A percentile compares a stretch with the other conserved stretches of the same genome.
phyloP scores from a whole-genome alignment of 1,140 invertebrate genomes.

The Riptortus pedestris region DNA sequence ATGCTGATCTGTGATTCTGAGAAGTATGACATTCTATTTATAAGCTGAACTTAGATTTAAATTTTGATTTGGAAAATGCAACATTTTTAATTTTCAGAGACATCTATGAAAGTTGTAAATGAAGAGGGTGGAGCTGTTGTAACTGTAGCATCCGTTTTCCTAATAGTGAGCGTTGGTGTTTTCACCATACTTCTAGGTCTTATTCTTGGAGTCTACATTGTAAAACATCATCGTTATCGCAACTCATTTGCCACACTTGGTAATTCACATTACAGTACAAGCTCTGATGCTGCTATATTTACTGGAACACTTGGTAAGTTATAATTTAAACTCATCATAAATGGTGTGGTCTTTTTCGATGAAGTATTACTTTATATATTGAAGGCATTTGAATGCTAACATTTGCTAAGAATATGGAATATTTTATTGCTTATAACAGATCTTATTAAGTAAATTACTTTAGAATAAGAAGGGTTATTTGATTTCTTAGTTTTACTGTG shows the following conservation, averaged over 20 bases:
- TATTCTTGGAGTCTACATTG: neutral
- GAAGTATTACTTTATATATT: no score
- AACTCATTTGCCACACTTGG: conserved; percentile 72
- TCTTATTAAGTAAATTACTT: neutral
- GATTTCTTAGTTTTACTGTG: neutral
- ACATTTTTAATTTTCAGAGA: conserved; percentile 41
- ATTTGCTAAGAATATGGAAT: neutral
- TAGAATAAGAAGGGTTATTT: neutral
- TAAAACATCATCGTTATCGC: no score
- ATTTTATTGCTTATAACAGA: neutral
- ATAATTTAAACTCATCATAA: no score
- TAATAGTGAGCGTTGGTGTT: neutral
- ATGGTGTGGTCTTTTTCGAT: no score
- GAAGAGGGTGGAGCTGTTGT: no score
- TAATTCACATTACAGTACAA: conserved; percentile 74
- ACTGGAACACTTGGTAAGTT: conserved; percentile 52
- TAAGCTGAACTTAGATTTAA: no score
- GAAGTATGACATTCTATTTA: no score
- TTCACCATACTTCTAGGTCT: neutral
- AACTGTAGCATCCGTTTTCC: no score
- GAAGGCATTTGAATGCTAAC: neutral
- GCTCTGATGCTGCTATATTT: conserved; percentile 75
- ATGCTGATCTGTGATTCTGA: no score
- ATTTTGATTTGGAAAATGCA: no score
- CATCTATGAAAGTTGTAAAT: neutral